Conservation (phyloP, 2,888 invertebrate species). For the Drosophila mayaguana region DNA sequence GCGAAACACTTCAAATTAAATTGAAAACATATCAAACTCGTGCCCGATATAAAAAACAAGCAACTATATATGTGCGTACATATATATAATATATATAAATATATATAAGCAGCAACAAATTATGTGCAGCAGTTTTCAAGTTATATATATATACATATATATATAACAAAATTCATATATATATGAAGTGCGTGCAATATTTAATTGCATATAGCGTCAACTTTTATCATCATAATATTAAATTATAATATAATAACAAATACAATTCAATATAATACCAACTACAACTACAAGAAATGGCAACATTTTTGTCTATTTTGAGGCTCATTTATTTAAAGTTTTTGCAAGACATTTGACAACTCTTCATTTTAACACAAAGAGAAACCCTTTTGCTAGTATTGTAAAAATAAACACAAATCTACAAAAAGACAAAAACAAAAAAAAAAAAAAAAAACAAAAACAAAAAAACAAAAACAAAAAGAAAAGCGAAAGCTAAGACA, state of each 20-base stretch:
- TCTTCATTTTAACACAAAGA: constrained; percentile 60
- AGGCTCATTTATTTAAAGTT: constrained; percentile 74
- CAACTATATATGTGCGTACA: constrained; percentile 64
- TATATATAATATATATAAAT: constrained; percentile 26
- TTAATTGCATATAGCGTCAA: constrained; percentile 62
- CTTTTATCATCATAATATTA: constrained; percentile 60
- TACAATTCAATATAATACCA: constrained; percentile 41
- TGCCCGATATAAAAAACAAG: constrained; percentile 81
- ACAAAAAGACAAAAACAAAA: constrained; percentile 35
- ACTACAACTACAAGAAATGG: constrained; percentile 51
- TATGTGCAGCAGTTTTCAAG: constrained; percentile 72
- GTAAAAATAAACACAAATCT: constrained; percentile 56
- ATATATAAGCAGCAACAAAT: constrained; percentile 50
- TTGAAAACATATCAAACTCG: constrained; percentile 86
- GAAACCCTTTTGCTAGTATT: constrained; percentile 67
- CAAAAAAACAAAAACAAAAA: too few relatives aligned
- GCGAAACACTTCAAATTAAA: constrained; percentile 58
- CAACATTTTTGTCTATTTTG: constrained; percentile 71
- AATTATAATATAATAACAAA: constrained; percentile 31
- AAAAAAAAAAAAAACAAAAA: constrained; percentile 45
- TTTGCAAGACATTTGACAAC: constrained; percentile 53
- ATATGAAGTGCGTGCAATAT: constrained; percentile 47
- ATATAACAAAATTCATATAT: constrained; percentile 19
- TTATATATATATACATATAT: constrained; percentile 6
- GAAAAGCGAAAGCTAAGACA: constrained; percentile 53